Base-by-base conservation (phyloP, 2,113 vertebrate genomes). In the Daubentonia madagascariensis region DNA sequence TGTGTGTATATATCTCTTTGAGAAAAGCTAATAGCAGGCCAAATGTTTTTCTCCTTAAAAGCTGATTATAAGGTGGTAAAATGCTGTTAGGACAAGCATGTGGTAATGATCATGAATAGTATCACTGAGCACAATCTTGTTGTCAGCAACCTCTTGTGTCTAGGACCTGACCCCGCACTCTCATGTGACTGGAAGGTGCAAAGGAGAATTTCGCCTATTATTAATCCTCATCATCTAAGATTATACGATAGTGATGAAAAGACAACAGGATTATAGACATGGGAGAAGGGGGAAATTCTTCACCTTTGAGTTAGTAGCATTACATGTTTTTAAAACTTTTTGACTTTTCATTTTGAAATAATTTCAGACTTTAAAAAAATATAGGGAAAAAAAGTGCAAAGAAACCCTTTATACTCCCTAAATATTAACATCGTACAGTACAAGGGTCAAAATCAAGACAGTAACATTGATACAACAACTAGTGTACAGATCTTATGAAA, bases 91-190 rank as follows among this genome's bases (percentile, higher is more conserved):
- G 37, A 67, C 1, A 22, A 37, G 48, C 0, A 8, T 28, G 8
- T 30, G 35, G 17, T 0, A 22, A 13, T 30, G 79, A 67, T 22
- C 52, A 20, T 6, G 16, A 52, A 68, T 9, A 25, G 40, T 23
- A 13, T 54, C 63, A 3, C 35, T 5, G 80, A 37, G 72, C 6
- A 22, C 8, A 67, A 12, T 20, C 40, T 32, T 0, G 0, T 6
- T 2, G 0, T 30, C 68, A 57, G 12, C 3, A 1, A 70, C 28
- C 45, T 65, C 37, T 3, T 10, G 1, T 14, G 1, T 28, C 16
- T 1, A 43, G 28, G 30, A 2, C 72, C 67, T 52, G n/a, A 30
- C 22, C 30, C 37, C 45, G 5, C 3, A 1, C 57, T 57, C 57
- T 76, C 37, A 30, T 23, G n/a, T 43, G 28, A 54, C 65, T 50